A percentile compares a stretch with the other conserved stretches of the same genome.
Evolutionary conservation across 1,140 invertebrate species (phyloP).

Genomic region (Papilio xuthus): DNA sequence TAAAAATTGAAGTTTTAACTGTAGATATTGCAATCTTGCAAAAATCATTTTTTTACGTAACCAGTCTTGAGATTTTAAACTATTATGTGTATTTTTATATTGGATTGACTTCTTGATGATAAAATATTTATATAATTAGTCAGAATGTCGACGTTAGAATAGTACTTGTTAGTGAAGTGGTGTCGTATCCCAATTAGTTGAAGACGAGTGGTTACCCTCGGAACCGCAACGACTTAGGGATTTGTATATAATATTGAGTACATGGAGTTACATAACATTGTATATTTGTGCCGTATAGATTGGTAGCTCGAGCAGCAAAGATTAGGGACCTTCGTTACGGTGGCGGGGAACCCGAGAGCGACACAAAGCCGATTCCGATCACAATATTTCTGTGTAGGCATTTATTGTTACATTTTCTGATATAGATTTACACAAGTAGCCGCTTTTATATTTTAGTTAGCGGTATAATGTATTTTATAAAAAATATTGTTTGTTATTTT

Average conservation of each 20-base stretch:
- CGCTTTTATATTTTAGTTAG: too few species aligned
- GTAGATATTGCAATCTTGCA: too few species aligned
- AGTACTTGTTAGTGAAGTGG: not conserved
- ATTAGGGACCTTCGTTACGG: conserved; percentile 9
- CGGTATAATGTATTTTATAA: too few species aligned
- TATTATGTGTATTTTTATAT: too few species aligned
- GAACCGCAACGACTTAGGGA: not conserved
- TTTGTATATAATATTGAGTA: not conserved
- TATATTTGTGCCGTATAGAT: not conserved
- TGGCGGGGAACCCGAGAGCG: not conserved
- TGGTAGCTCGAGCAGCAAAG: not conserved
- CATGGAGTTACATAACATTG: not conserved
- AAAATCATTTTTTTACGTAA: too few species aligned
- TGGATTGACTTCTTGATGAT: not conserved
- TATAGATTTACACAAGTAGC: not conserved
- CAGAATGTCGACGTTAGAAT: not conserved
- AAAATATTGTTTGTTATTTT: too few species aligned
- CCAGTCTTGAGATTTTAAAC: too few species aligned
- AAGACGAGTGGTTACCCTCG: not conserved
- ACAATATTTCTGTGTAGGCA: not conserved
- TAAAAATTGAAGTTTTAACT: too few species aligned
- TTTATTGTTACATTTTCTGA: not conserved
- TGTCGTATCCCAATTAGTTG: not conserved
- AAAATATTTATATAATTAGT: not conserved
- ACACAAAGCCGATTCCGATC: conserved; percentile 6